Percentiles rank a stretch among this genome's conserved stretches.
These are phyloP conservation scores for Oreochromis tanganicae DNA, from an alignment of 2,113 vertebrate genomes.

Conservation along the genomic window DNA sequence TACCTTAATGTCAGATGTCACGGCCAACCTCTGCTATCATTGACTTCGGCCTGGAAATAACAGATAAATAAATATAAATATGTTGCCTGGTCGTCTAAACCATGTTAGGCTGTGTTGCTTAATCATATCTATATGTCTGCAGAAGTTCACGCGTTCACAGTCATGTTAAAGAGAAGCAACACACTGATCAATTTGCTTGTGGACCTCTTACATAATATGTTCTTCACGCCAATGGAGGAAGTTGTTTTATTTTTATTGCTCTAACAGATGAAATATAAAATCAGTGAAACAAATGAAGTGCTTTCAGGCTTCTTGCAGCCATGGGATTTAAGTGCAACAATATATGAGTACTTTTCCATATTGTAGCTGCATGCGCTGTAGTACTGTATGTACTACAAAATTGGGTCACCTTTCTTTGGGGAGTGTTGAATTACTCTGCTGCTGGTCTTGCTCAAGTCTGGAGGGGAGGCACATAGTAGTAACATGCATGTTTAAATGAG, in stretches of 20 bases:
- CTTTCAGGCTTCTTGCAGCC: background rate
- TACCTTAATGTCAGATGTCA: conserved; percentile 64
- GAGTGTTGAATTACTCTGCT: conserved; percentile 20
- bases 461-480: background rate
- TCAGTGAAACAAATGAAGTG: background rate
- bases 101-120: background rate
- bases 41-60: conserved; percentile 56
- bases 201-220: background rate
- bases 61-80: background rate
- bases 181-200: background rate
- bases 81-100: background rate
- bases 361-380: background rate
- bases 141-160: background rate
- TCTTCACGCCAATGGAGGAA: background rate
- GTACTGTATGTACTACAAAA: background rate
- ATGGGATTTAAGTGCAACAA: background rate
- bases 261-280: background rate
- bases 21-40: conserved; percentile 41
- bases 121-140: background rate
- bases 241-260: background rate
- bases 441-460: conserved; percentile 66
- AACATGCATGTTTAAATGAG: background rate
- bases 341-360: background rate
- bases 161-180: background rate
- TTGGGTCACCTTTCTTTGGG: conserved; percentile 66